Percentiles rank a stretch among this genome's conserved stretches.
These are phyloP conservation scores for Tiaroga cobitis DNA, from an alignment of 2,797 vertebrate species.

Conservation along the genomic window DNA sequence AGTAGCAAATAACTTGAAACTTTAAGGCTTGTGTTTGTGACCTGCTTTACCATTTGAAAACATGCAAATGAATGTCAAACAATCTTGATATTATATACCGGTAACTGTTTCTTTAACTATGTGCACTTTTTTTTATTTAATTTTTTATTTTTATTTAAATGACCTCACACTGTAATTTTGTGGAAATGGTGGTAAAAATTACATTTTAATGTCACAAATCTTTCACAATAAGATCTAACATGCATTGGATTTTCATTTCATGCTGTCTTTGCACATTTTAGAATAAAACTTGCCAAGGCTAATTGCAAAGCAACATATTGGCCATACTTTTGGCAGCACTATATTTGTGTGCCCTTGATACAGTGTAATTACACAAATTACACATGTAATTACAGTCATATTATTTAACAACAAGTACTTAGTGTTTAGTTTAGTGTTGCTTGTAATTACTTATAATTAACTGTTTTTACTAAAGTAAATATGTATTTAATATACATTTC, in stretches of 20 bases:
- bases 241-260: neutral
- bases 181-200: neutral
- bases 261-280: neutral
- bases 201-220: neutral
- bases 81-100: neutral
- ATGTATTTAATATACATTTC: no score
- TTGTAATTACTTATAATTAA: no score
- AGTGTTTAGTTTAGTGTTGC: no score
- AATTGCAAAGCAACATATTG: neutral
- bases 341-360: neutral
- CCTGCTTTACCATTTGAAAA: neutral
- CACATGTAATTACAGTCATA: neutral
- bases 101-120: neutral
- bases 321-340: neutral
- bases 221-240: neutral
- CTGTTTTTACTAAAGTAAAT: neutral
- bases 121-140: neutral
- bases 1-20: slow-evolving; percentile 6
- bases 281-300: neutral
- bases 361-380: no score
- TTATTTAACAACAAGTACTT: neutral
- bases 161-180: neutral
- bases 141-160: neutral
- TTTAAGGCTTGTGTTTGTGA: neutral
- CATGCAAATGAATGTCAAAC: neutral